Evolutionary conservation across 1,140 invertebrate genomes (phyloP), one percentile per base, ranked within the genome.

Genomic region (Holcopasites calliopsidis): DNA sequence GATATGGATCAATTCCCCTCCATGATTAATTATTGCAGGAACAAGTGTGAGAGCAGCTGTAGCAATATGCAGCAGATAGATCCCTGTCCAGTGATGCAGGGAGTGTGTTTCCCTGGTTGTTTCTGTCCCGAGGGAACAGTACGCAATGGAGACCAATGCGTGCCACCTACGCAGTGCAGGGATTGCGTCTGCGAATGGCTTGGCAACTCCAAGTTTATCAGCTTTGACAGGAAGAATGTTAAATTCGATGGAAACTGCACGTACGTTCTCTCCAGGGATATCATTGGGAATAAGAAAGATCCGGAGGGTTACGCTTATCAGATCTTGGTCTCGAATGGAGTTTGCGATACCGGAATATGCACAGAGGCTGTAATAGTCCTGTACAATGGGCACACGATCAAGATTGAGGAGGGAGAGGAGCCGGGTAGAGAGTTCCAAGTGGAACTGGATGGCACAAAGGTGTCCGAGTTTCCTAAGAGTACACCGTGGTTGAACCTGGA

Each of bases 51-150:
- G 86, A 93, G 93, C 3, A 94, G 93, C 0, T 97, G 96, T 83
- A 92, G 94, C 57, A 94, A 93, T 68, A 79, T 95, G 40, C 91
- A 92, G 44, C 89, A 93, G 40, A 88, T 91, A 8, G 91, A 94
- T 62, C 86, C 93, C 0, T 96, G 96, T 83, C 93, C 95, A 0
- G 78, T 90, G 28, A 91, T 94, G 49, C 91, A 93, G 0, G 93
- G 94, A 13, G 91, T 93, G 16, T 97, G 96, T 87, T 95, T 96
- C 87, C 93, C 95, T 1, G 96, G 96, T 42, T 97, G 96, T 88
- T 97, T 96, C 88, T 97, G 96, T 85, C 96, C 96, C 1, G 94
- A 95, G 52, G 96, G 96, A 54, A 93, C 93, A 26, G 94, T 97
- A 0, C 91, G 95, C 1, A 93, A 94, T 82, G 94, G 93, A 8